phyloP scores from a whole-genome alignment of 2,797 vertebrate species.

The Myotis pilosus region DNA sequence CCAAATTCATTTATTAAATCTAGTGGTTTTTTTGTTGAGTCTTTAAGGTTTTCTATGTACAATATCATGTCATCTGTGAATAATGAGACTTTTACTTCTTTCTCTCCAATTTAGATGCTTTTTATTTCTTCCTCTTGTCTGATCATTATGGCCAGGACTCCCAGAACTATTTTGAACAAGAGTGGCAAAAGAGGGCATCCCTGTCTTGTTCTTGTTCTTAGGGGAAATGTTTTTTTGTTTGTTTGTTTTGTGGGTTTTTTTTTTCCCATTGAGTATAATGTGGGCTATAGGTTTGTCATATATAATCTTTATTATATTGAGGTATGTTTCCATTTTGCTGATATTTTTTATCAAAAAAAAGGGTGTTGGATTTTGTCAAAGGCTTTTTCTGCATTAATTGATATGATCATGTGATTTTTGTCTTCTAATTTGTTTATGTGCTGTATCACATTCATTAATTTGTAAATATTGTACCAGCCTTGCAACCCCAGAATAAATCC shows the following conservation, averaged over 20 bases:
- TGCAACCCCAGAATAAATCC: background rate
- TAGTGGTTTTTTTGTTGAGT: too few relatives aligned
- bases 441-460: background rate
- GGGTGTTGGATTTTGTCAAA: background rate
- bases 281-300: background rate
- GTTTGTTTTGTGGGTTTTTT: background rate
- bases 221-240: background rate
- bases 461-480: background rate
- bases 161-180: background rate
- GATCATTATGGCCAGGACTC: too few relatives aligned
- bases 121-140: background rate
- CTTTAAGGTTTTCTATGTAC: too few relatives aligned
- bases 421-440: background rate
- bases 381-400: background rate
- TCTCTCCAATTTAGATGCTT: background rate
- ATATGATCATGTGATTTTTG: background rate
- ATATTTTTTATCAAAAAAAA: background rate
- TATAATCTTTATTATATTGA: background rate
- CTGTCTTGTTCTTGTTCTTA: background rate
- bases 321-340: background rate
- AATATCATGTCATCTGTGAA: too few relatives aligned
- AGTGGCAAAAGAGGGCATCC: background rate
- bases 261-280: background rate
- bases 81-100: background rate
- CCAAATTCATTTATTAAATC: too few relatives aligned